phyloP scores from a whole-genome alignment of 2,888 invertebrate genomes.

The Amblyteles armatorius region DNA sequence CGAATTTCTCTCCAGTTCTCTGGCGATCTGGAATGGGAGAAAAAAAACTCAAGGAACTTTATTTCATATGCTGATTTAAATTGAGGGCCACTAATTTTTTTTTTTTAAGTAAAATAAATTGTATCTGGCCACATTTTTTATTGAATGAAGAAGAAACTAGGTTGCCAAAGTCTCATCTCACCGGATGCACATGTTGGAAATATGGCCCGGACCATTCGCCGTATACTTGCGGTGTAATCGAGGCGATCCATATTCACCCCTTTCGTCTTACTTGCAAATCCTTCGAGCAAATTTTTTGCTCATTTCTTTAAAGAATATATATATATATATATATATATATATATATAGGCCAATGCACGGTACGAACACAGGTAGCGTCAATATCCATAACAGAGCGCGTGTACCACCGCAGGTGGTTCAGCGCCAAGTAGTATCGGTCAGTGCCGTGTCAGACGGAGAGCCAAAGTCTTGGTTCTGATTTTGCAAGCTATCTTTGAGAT shows the following conservation, averaged over 20 bases:
- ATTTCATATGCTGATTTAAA: too few relatives aligned
- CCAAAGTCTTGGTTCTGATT: not conserved
- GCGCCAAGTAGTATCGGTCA: conserved; percentile 53
- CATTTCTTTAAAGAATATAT: not conserved
- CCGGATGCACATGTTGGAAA: too few relatives aligned
- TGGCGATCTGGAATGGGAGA: conserved; percentile 45
- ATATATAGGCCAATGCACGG: conserved; percentile 15
- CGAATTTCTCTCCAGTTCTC: conserved; percentile 55
- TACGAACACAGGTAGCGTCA: conserved; percentile 19
- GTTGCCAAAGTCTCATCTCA: too few relatives aligned
- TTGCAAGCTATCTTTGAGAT: not conserved
- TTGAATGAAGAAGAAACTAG: too few relatives aligned
- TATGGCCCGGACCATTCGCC: too few relatives aligned
- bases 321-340: conserved; percentile 10
- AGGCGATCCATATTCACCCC: not conserved
- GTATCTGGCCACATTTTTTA: too few relatives aligned
- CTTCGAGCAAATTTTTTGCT: not conserved
- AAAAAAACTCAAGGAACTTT: not conserved
- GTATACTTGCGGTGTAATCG: too few relatives aligned
- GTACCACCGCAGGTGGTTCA: conserved; percentile 7
- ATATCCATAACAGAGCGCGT: conserved; percentile 40
- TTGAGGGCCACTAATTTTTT: not conserved
- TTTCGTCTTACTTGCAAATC: not conserved
- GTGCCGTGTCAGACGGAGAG: conserved; percentile 38
- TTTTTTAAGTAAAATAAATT: too few relatives aligned